Base-by-base conservation (phyloP, 2,113 vertebrate genomes). In the Labeo rohita region DNA sequence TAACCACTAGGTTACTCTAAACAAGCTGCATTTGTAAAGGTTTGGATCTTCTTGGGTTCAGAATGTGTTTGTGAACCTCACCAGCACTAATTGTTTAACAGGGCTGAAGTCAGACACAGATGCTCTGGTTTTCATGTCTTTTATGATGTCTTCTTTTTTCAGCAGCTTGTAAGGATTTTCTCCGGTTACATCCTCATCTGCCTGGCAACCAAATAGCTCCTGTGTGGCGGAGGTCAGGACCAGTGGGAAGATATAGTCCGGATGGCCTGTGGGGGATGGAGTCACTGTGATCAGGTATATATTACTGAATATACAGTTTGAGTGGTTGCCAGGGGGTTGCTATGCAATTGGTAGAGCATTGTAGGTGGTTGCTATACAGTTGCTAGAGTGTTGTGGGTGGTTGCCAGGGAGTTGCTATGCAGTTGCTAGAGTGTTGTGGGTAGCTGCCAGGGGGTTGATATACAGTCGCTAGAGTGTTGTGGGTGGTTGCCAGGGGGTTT, bases 51-150 rank as follows among this genome's bases (percentile, higher is more conserved):
- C 36, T 49, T 9, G 7, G 16, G 39, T 13, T 23, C 4, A 47
- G 59, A 12, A 8, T n/a, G n/a, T 28, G 74, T 50, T 3, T 52
- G 68, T 39, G 21, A 21, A 12, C 47, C 95, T 85, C 91, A 98
- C 98, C 89, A 92, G 90, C 54, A 99, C 88, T 52, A 93, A 39
- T 88, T 95, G 95, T 94, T 95, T 99, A 86, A 96, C 13, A 8
- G 96, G 96, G 63, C 96, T 90, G 94, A 99, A 99, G 91, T 99
- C 98, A 4, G 98, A 99, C 89, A 96, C 88, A 0, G 96, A 95
- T 0, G 95, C 97, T 93, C 97, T 96, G 47, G 72, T 95, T 84
- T 89, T 94, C 56, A 99, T 91, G 88, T 99, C 98, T 83, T 94
- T 91, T 47, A 98, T 85, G 65, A 99, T 95, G 56, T 96, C 94